These are phyloP conservation scores for Galeopterus variegatus DNA, from an alignment of 2,113 vertebrate species.

Conservation along the genomic window DNA sequence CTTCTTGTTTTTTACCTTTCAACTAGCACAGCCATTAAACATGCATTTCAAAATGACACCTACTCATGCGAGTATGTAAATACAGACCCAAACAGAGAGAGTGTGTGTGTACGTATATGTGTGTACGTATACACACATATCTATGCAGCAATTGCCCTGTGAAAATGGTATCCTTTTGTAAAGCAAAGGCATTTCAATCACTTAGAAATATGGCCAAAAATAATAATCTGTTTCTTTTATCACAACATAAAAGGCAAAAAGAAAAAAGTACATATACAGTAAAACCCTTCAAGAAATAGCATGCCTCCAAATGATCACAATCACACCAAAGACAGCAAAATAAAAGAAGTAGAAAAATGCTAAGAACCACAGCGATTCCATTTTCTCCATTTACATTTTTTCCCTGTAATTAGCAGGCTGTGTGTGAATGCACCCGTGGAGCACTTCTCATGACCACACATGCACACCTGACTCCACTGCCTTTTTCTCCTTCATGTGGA, in stretches of 20 bases:
- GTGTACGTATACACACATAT: not conserved
- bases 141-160: not conserved
- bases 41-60: slow-evolving; percentile 76
- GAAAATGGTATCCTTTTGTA: slow-evolving; percentile 80
- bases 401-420: not conserved
- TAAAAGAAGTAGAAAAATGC: not conserved
- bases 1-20: slow-evolving; percentile 4
- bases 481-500: slow-evolving; percentile 60
- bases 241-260: not conserved
- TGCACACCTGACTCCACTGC: slow-evolving; percentile 76
- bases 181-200: slow-evolving; percentile 56
- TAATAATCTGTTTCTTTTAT: not conserved
- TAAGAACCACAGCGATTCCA: not conserved
- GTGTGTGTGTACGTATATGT: not conserved
- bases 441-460: slow-evolving; percentile 75
- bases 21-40: slow-evolving; percentile 33
- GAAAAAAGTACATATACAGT: not conserved
- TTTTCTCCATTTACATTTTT: not conserved
- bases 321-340: slow-evolving; percentile 47
- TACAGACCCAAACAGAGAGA: slow-evolving; percentile 22
- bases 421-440: not conserved
- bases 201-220: slow-evolving; percentile 49
- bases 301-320: not conserved
- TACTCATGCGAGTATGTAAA: slow-evolving; percentile 51
- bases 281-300: not conserved